A percentile compares a stretch with the other conserved stretches of the same genome.
Conservation (phyloP, 2,113 vertebrate species). For the Crotalus horridus region DNA sequence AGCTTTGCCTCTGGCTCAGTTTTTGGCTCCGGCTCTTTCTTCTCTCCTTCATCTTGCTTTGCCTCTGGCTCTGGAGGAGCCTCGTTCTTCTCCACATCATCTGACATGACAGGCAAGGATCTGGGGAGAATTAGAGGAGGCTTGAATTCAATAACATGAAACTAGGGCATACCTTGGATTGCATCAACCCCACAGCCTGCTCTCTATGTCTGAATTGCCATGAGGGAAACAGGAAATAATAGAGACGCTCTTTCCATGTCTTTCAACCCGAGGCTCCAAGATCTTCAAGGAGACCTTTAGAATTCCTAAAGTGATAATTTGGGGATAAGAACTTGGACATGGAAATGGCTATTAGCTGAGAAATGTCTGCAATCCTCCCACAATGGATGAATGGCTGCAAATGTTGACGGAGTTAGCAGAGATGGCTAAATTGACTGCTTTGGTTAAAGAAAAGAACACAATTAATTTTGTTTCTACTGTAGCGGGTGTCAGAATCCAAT, state of each 20-base stretch:
- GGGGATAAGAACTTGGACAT: not conserved
- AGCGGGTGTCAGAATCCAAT: too few relatives aligned
- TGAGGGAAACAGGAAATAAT: not conserved
- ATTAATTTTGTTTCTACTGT: not conserved
- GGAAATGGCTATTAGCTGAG: not conserved
- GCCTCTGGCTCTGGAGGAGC: not conserved
- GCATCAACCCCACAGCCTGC: too few relatives aligned
- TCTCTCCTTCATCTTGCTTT: not conserved
- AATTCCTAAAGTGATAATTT: not conserved
- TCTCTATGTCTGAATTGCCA: not conserved
- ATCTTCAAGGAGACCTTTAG: not conserved
- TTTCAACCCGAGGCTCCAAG: not conserved
- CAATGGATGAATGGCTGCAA: not conserved
- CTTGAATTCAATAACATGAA: not conserved
- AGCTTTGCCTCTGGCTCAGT: not conserved
- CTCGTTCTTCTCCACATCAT: constrained; percentile 1
- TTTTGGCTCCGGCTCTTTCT: not conserved
- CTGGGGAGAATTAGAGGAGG: not conserved
- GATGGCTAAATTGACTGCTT: not conserved
- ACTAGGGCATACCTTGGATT: too few relatives aligned
- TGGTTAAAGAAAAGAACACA: not conserved
- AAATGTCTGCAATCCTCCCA: not conserved
- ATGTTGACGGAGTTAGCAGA: not conserved
- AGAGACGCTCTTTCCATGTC: not conserved
- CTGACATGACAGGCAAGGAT: constrained; percentile 12